Percentiles rank a stretch among this genome's conserved stretches.
Evolutionary conservation across 2,888 invertebrate species (phyloP).

Genomic region (Caenorhabditis imperialis): DNA sequence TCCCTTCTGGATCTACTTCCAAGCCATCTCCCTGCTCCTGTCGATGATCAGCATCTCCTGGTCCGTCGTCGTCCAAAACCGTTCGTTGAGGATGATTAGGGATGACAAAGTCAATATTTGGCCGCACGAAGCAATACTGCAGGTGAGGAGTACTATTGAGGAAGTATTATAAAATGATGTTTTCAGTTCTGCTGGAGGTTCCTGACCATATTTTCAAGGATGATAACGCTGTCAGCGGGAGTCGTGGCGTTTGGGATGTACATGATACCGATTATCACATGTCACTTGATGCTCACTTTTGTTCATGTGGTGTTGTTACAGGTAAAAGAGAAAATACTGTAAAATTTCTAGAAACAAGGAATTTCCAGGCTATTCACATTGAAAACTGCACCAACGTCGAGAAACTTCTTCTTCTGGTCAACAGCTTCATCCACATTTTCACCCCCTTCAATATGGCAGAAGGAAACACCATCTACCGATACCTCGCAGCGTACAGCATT

Average conservation of each 20-base stretch:
- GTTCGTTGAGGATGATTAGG: constrained; percentile 64
- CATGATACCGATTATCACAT: constrained; percentile 30
- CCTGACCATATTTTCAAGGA: constrained; percentile 63
- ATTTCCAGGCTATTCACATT: constrained; percentile 54
- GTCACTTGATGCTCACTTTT: constrained; percentile 52
- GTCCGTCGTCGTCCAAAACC: constrained; percentile 71
- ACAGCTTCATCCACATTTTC: constrained; percentile 66
- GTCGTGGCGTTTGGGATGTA: constrained; percentile 39
- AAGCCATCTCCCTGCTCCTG: constrained; percentile 56
- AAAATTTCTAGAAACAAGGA: not conserved
- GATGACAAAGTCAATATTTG: constrained; percentile 70
- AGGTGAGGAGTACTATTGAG: constrained; percentile 57
- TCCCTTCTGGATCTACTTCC: constrained; percentile 59
- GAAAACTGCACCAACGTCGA: constrained; percentile 53
- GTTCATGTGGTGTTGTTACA: constrained; percentile 60
- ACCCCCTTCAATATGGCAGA: constrained; percentile 74
- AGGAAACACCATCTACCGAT: constrained; percentile 63
- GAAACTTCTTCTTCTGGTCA: constrained; percentile 58
- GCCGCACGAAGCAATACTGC: constrained; percentile 64
- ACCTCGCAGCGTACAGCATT: constrained; percentile 59
- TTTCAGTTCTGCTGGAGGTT: constrained; percentile 70
- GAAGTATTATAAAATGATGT: constrained; percentile 3
- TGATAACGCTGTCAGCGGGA: constrained; percentile 45
- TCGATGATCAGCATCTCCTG: constrained; percentile 68
- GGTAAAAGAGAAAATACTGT: constrained; percentile 33